A percentile compares a stretch with the other conserved stretches of the same genome.
Conservation (phyloP, 1,140 invertebrate species). For the Euglossa dilemma region DNA sequence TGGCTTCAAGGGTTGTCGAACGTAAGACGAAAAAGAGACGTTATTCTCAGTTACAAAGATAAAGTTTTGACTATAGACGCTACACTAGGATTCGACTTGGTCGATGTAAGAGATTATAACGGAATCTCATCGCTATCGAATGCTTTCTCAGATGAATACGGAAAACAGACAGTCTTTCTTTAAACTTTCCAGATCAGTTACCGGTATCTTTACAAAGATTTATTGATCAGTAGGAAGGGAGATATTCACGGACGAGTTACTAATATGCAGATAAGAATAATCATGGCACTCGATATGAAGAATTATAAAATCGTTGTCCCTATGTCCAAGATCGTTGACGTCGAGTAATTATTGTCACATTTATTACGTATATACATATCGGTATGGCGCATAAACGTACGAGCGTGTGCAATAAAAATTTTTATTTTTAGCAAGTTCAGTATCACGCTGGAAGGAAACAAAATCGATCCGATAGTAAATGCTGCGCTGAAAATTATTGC, state of each 20-base stretch:
- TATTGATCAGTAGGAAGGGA: constrained; percentile 52
- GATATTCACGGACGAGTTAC: constrained; percentile 44
- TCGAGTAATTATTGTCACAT: constrained; percentile 52
- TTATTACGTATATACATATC: not conserved
- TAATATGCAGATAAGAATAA: constrained; percentile 5
- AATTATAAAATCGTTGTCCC: constrained; percentile 33
- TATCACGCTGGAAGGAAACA: constrained; percentile 59
- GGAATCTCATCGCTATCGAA: not conserved
- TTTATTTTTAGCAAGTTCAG: constrained; percentile 49
- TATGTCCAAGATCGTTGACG: constrained; percentile 47
- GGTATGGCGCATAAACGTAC: not conserved
- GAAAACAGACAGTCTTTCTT: not conserved
- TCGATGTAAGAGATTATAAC: constrained; percentile 59
- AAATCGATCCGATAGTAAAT: constrained; percentile 62
- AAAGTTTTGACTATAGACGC: constrained; percentile 48
- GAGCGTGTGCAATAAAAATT: not conserved
- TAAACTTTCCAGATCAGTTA: constrained; percentile 61
- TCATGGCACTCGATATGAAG: constrained; percentile 23
- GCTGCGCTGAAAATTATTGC: constrained; percentile 36
- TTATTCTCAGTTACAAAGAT: constrained; percentile 36
- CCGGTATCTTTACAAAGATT: constrained; percentile 50
- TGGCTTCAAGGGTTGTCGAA: constrained; percentile 62
- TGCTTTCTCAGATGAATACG: not conserved
- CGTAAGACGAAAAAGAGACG: constrained; percentile 45
- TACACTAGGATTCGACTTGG: constrained; percentile 57